Conservation (phyloP, 2,888 invertebrate genomes). For the Cryptus viduatorius region DNA sequence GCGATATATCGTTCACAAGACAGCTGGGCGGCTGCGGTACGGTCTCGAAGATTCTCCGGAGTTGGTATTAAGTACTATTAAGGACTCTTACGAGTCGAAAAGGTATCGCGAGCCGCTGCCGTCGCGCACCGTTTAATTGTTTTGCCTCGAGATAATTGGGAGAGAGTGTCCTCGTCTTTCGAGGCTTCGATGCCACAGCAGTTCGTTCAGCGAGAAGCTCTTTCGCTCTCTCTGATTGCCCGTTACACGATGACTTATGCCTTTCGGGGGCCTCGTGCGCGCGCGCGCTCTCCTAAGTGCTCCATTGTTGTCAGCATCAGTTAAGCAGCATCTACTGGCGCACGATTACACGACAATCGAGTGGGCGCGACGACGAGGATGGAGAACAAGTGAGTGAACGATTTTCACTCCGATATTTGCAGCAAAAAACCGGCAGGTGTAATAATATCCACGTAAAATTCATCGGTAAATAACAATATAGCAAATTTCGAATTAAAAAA, state of each 20-base stretch:
- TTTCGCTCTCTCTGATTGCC: constrained; percentile 73
- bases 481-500: no score
- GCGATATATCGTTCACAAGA: constrained; percentile 11
- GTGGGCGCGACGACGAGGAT: constrained; percentile 66
- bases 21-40: neutral
- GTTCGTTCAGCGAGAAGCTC: constrained; percentile 32
- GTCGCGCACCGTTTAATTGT: constrained; percentile 76
- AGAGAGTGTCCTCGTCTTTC: constrained; percentile 53
- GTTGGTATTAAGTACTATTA: constrained; percentile 60
- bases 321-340: constrained; percentile 35
- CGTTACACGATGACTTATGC: constrained; percentile 79
- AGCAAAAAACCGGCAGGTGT: neutral
- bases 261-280: constrained; percentile 69
- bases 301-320: constrained; percentile 77
- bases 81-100: constrained; percentile 27
- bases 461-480: neutral
- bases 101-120: constrained; percentile 27
- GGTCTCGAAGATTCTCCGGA: constrained; percentile 39
- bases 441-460: neutral
- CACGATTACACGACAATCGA: constrained; percentile 67
- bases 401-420: constrained; percentile 67
- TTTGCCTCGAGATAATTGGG: constrained; percentile 79
- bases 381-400: constrained; percentile 75
- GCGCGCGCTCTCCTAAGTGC: constrained; percentile 77
- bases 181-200: constrained; percentile 25